Evolutionary conservation across 2,888 invertebrate genomes (phyloP).

Genomic region (Ormyrus pomaceus): DNA sequence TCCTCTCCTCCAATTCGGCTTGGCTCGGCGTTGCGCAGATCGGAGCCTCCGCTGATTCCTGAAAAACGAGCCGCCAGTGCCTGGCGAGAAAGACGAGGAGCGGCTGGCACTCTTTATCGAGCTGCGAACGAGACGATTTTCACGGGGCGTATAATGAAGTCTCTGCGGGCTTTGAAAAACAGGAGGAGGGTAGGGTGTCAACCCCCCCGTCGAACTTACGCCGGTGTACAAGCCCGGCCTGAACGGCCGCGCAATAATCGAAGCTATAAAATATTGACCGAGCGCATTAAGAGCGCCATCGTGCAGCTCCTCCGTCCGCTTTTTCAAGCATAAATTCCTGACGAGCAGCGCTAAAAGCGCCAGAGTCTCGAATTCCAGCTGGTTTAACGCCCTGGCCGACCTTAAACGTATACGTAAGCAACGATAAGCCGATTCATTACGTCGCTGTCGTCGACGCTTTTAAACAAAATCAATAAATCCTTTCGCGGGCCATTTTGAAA

Average conservation of each 20-base stretch:
- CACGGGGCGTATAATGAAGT: background rate
- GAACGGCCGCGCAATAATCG: conserved; percentile 41
- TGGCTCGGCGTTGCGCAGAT: background rate
- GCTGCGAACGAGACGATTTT: background rate
- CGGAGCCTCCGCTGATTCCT: background rate
- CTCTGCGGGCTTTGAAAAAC: background rate
- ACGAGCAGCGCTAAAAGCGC: conserved; percentile 37
- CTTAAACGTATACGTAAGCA: conserved; percentile 7
- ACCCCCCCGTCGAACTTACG: background rate
- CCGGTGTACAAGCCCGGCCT: conserved; percentile 43
- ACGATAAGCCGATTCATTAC: background rate
- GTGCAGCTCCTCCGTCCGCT: background rate
- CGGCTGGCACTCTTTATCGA: conserved; percentile 31
- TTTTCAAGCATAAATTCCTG: conserved; percentile 12
- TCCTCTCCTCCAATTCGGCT: background rate
- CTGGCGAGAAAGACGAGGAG: conserved; percentile 26
- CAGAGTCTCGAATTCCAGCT: conserved; percentile 6
- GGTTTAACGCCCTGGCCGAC: background rate
- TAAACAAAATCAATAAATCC: background rate
- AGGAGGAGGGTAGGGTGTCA: background rate
- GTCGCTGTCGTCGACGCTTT: background rate
- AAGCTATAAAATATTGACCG: conserved; percentile 33
- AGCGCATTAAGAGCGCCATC: conserved; percentile 19
- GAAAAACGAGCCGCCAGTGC: conserved; percentile 35
- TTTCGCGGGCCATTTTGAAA: background rate